These are phyloP conservation scores for Steinernema hermaphroditum DNA, from an alignment of 2,888 invertebrate species.

Conservation along the genomic window DNA sequence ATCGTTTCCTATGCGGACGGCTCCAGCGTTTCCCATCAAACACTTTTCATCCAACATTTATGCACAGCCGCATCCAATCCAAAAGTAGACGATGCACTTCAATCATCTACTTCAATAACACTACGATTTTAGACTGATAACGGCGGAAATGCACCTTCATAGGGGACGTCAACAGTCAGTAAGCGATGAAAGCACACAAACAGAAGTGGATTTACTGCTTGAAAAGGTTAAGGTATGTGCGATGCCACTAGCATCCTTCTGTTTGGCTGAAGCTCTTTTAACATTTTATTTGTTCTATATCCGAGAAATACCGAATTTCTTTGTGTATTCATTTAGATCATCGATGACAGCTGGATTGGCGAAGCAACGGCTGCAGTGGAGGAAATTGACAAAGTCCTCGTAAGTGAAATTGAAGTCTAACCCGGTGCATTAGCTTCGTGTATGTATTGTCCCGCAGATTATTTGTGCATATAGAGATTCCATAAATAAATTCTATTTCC, in stretches of 20 bases:
- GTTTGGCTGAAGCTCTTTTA: too few species aligned
- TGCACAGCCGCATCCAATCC: too few species aligned
- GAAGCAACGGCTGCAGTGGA: constrained; percentile 53
- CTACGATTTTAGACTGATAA: constrained; percentile 27
- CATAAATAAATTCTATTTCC: too few species aligned
- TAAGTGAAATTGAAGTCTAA: constrained; percentile 33
- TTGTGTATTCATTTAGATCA: constrained; percentile 41
- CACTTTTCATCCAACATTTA: not conserved
- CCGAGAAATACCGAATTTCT: too few species aligned
- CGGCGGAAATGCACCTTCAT: constrained; percentile 42
- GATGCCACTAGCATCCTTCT: too few species aligned
- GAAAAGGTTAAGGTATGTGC: constrained; percentile 38
- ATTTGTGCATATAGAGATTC: not conserved
- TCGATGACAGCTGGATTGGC: constrained; percentile 53
- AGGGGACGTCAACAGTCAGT: constrained; percentile 29
- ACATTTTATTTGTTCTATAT: too few species aligned
- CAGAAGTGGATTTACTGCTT: constrained; percentile 37
- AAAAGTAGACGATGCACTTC: too few species aligned
- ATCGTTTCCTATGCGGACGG: not conserved
- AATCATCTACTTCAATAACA: too few species aligned
- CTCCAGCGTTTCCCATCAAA: not conserved
- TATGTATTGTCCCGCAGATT: not conserved
- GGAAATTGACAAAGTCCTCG: constrained; percentile 55
- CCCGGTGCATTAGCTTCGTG: too few species aligned
- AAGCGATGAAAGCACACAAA: constrained; percentile 43